Conservation (phyloP, 2,797 vertebrate species). For the Hephaestus fuliginosus region DNA sequence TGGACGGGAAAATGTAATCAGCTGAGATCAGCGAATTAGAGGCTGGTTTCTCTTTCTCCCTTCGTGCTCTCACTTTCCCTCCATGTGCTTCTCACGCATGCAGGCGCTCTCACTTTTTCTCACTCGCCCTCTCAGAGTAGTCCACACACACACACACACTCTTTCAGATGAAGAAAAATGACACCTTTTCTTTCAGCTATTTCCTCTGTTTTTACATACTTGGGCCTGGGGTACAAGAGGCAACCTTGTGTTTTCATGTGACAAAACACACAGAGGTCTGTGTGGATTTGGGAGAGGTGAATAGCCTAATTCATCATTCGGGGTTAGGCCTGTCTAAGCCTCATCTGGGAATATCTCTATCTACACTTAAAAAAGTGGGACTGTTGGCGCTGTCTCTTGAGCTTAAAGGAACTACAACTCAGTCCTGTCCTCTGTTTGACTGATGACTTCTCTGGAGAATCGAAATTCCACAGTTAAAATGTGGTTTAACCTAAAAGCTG, state of each 20-base stretch:
- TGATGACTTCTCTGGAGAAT: conserved; percentile 79
- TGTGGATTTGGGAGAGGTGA: conserved; percentile 80
- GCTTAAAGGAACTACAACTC: conserved; percentile 77
- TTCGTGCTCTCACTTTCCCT: conserved; percentile 67
- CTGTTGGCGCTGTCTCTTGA: conserved; percentile 76
- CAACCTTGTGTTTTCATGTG: conserved; percentile 83
- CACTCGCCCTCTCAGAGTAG: conserved; percentile 19
- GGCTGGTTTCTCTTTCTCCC: conserved; percentile 75
- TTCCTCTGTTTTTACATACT: conserved; percentile 87
- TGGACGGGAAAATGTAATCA: conserved; percentile 85
- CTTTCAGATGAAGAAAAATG: conserved; percentile 82
- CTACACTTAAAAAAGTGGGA: conserved; percentile 74
- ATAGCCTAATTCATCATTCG: conserved; percentile 84
- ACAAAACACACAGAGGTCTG: conserved; percentile 84
- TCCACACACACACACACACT: conserved; percentile 40
- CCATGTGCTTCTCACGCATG: conserved; percentile 73
- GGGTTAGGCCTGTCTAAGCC: conserved; percentile 74
- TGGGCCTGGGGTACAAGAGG: conserved; percentile 77
- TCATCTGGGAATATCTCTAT: conserved; percentile 82
- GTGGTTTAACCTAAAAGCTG: conserved; percentile 61
- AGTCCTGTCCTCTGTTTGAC: conserved; percentile 73
- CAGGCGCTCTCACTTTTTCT: conserved; percentile 53
- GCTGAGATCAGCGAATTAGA: conserved; percentile 85
- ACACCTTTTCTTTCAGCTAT: conserved; percentile 85
- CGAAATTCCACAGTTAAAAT: conserved; percentile 75